These are phyloP conservation scores for Bursaphelenchus okinawaensis DNA, from an alignment of 2,888 invertebrate species.

Conservation along the genomic window DNA sequence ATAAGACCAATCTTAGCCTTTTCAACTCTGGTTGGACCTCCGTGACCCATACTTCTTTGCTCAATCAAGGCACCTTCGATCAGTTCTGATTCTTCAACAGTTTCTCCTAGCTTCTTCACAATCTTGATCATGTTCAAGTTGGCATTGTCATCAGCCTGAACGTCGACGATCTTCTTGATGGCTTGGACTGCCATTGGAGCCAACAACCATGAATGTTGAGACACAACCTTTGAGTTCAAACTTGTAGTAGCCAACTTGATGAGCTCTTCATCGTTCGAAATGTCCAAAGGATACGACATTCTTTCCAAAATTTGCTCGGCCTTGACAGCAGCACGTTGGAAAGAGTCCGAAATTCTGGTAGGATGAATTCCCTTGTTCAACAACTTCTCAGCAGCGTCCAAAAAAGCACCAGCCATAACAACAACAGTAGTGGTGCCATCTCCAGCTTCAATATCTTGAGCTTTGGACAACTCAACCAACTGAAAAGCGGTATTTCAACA, in stretches of 20 bases:
- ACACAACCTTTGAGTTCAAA: constrained; percentile 96
- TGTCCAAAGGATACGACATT: constrained; percentile 79
- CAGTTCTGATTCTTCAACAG: constrained; percentile 82
- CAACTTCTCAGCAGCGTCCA: constrained; percentile 88
- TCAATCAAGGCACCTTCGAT: constrained; percentile 91
- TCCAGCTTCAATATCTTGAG: constrained; percentile 94
- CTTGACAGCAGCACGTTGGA: constrained; percentile 73
- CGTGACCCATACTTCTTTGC: constrained; percentile 76
- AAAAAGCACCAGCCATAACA: constrained; percentile 86
- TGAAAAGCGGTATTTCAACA: constrained; percentile 60
- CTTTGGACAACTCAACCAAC: constrained; percentile 94
- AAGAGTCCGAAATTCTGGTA: constrained; percentile 91
- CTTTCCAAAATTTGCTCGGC: constrained; percentile 70
- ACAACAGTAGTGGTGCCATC: constrained; percentile 99
- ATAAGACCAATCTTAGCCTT: constrained; percentile 97
- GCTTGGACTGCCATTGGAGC: constrained; percentile 97
- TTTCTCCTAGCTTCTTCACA: constrained; percentile 79
- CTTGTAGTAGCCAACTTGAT: constrained; percentile 94
- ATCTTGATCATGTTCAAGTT: constrained; percentile 91
- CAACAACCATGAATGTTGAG: constrained; percentile 87
- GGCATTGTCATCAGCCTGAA: constrained; percentile 71
- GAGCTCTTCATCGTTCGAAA: constrained; percentile 78
- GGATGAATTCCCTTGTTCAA: constrained; percentile 92
- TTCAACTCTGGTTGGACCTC: constrained; percentile 86
- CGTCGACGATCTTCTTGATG: constrained; percentile 77